Percentiles rank a stretch among this genome's conserved stretches.
Conservation (phyloP, 2,797 vertebrate species). For the Chloroceryle inda region DNA sequence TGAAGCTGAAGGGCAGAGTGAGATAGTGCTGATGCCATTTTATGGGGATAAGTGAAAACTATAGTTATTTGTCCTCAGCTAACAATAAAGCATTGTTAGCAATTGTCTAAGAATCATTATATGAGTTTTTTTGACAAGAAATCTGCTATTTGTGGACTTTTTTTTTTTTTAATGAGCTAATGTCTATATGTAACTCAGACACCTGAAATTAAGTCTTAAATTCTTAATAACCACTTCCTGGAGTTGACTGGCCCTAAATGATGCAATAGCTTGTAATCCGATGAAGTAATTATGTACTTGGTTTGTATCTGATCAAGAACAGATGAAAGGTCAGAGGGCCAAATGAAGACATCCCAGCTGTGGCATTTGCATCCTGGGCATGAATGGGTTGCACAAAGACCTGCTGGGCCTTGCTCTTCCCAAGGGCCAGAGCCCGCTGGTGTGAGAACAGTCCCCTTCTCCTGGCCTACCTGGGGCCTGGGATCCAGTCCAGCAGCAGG, state of each 20-base stretch:
- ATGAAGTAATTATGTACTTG: neutral
- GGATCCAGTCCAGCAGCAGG: neutral
- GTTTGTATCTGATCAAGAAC: neutral
- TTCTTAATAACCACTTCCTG: conserved; percentile 14
- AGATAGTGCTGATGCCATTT: neutral
- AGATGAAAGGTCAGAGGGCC: neutral
- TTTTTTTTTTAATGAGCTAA: neutral
- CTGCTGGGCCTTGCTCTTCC: neutral
- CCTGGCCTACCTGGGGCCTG: neutral
- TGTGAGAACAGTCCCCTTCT: neutral
- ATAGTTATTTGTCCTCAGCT: neutral
- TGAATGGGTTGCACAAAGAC: neutral
- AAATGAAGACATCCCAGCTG: neutral
- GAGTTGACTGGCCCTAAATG: neutral
- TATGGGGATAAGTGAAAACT: neutral
- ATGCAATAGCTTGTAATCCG: conserved; percentile 17
- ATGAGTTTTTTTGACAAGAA: neutral
- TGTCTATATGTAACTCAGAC: neutral
- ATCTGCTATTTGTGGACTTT: neutral
- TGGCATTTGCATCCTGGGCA: neutral
- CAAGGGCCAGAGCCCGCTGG: neutral
- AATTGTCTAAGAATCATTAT: neutral
- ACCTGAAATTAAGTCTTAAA: neutral
- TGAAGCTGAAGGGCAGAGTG: neutral
- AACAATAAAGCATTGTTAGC: neutral